Conservation (phyloP, 1,140 invertebrate species). For the Plodia interpunctella region DNA sequence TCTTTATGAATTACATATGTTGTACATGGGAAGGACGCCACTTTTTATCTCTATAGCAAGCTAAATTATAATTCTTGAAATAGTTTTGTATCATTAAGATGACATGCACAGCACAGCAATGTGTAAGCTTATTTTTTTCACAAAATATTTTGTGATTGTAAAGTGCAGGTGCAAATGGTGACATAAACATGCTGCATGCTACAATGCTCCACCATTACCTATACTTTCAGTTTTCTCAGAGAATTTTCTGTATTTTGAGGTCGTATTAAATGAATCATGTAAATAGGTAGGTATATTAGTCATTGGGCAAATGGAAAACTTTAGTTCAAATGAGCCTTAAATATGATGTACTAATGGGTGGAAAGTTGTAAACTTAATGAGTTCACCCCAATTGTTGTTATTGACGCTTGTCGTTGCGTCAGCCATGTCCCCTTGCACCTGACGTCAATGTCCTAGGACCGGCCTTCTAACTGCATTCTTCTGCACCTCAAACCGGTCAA, state of each 20-base stretch:
- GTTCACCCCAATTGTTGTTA: neutral
- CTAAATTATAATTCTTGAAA: neutral
- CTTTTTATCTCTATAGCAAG: no score
- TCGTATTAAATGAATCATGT: no score
- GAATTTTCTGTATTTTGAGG: no score
- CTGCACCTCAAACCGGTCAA: neutral
- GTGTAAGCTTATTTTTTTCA: no score
- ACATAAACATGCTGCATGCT: neutral
- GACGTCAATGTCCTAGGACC: slow-evolving; percentile 1
- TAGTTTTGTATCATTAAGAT: neutral
- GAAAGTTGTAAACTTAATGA: neutral
- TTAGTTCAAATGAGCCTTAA: neutral
- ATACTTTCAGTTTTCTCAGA: no score
- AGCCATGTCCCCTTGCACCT: neutral
- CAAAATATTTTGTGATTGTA: no score
- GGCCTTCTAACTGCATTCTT: slow-evolving; percentile 6
- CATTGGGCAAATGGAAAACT: no score
- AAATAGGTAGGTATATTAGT: no score
- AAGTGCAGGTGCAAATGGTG: neutral
- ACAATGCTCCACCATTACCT: no score
- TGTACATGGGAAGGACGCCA: no score
- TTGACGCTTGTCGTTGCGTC: neutral
- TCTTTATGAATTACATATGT: no score
- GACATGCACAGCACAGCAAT: neutral
- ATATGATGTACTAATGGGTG: neutral